Evolutionary conservation across 2,888 invertebrate species (phyloP), one percentile per base, ranked within the genome.

Genomic region (Argyresthia goedartella): DNA sequence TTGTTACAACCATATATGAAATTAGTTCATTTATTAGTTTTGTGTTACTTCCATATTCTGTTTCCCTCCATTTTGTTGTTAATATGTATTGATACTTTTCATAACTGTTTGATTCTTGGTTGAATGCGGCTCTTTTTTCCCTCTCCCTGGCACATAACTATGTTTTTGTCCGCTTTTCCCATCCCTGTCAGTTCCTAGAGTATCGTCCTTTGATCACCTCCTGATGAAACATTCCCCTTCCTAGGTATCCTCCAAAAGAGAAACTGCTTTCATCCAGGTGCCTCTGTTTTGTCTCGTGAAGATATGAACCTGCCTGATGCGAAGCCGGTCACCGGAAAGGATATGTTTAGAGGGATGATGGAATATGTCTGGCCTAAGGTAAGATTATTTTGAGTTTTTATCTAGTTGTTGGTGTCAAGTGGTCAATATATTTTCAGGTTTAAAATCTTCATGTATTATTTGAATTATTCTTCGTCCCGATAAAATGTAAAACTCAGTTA

Each of bases 331-430:
- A 88, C 92, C 8, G 89, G 93, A 57, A 65, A 84, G 63, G 92
- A 96, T 66, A 97, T 98, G 93, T 69, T 97, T 34, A 89, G 89
- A 59, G 93, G 93, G 50, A 97, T 99, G 96, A 75, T 95, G 73
- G 90, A 90, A 50, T 97, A 98, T 81, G 93, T 99, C 53, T 99
- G 99, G 99, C 99, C 99, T 33, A 93, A 95, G 88, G 94, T 94
- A 59, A 74, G 43, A 52, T 8, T 9, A 10, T 8, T 16, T 44
- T 9, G 1, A 2, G 14, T 44, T 4, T 39, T 3, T 25, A 4
- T 39, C 39, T 39, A 3, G 10, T 39, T 11, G 39, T 39, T 39
- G n/a, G 8, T 11, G 25, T 25, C 6, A 25, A 25, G 6, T 4
- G 25, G n/a, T n/a, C n/a, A n/a, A n/a, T n/a, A n/a, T 25, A 25